Evolutionary conservation across 2,797 vertebrate species (phyloP).

Genomic region (Serranus cabrilla): DNA sequence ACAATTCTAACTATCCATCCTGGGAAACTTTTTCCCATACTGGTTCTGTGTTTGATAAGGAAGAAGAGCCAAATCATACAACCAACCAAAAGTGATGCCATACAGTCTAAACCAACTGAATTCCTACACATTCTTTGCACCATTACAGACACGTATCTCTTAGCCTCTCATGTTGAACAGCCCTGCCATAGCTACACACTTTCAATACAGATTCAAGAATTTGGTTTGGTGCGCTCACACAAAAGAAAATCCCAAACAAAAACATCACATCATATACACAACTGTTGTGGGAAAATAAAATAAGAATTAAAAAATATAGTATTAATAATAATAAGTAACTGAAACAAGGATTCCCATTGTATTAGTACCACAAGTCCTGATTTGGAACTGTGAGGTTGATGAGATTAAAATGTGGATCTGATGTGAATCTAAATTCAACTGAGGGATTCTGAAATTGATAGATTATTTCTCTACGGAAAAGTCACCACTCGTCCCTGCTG

Average conservation of each 20-base stretch:
- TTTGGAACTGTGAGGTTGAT: no score
- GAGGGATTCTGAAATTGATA: background rate
- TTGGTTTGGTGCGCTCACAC: background rate
- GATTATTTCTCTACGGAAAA: background rate
- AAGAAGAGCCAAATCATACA: constrained; percentile 34
- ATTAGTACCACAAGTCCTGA: no score
- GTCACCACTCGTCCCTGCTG: background rate
- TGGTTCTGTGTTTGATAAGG: constrained; percentile 45
- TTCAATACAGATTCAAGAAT: background rate
- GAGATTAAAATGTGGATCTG: no score
- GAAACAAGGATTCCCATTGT: no score
- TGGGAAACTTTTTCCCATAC: constrained; percentile 73
- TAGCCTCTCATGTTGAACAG: background rate
- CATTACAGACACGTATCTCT: background rate
- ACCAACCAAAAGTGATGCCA: constrained; percentile 20
- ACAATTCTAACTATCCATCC: constrained; percentile 58
- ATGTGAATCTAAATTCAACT: background rate
- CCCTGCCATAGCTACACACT: background rate
- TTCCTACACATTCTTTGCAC: constrained; percentile 11
- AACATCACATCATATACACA: background rate
- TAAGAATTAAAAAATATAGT: background rate
- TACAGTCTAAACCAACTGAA: constrained; percentile 26
- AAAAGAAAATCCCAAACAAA: background rate
- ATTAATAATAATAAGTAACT: no score
- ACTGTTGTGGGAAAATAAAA: background rate